phyloP scores from a whole-genome alignment of 2,797 vertebrate species.

The Onychomys torridus region DNA sequence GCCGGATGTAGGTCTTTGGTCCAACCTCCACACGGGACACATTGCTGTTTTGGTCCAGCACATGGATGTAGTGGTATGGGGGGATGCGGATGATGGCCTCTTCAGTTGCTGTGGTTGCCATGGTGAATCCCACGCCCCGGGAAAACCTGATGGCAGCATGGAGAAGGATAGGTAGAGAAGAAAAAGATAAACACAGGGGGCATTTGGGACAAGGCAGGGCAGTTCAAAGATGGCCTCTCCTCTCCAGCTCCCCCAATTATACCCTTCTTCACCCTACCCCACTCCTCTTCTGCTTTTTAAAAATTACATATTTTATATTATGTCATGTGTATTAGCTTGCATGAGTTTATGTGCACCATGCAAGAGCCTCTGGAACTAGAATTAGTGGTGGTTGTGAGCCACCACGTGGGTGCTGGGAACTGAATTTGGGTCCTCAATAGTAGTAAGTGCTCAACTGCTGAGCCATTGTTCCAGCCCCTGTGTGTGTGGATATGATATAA shows the following conservation, averaged over 20 bases:
- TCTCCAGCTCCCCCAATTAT: not conserved
- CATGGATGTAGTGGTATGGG: slow-evolving; percentile 94
- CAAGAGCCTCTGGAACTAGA: not conserved
- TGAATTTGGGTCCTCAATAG: not conserved
- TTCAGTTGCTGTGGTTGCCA: slow-evolving; percentile 78
- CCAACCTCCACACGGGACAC: slow-evolving; percentile 93
- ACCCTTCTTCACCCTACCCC: not conserved
- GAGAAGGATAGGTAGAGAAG: not conserved
- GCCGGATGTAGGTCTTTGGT: slow-evolving; percentile 94
- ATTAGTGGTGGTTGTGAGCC: not conserved
- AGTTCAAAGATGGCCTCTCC: not conserved
- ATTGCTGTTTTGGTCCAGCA: slow-evolving; percentile 95
- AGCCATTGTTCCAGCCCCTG: not conserved
- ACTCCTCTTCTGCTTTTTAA: not conserved
- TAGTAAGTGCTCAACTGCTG: not conserved
- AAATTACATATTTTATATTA: not conserved
- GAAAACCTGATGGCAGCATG: not conserved
- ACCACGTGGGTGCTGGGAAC: not conserved
- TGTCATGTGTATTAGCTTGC: not conserved
- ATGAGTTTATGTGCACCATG: not conserved
- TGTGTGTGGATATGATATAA: too few species aligned
- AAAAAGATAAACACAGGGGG: not conserved
- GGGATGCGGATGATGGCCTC: slow-evolving; percentile 95
- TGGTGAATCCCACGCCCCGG: not conserved
- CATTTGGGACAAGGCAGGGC: not conserved